Conservation (phyloP, 2,113 vertebrate species). For the Spizaetus ornatus region DNA sequence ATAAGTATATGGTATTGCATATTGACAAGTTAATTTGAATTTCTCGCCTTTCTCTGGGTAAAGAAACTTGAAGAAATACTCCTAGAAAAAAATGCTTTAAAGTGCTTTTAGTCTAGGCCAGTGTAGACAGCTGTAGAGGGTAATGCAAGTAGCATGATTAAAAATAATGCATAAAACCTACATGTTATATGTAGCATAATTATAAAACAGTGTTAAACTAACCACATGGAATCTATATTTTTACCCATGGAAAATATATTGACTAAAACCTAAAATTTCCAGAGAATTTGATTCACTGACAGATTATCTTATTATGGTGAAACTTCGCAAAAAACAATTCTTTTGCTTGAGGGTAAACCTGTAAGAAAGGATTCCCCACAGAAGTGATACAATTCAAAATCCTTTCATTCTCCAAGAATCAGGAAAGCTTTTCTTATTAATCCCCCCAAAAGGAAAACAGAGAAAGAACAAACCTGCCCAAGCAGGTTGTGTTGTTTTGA, state of each 20-base stretch:
- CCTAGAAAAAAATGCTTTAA: neutral
- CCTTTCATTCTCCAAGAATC: neutral
- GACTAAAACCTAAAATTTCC: neutral
- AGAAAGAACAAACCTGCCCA: neutral
- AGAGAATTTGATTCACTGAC: neutral
- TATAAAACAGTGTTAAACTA: neutral
- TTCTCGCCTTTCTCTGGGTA: neutral
- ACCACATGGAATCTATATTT: neutral
- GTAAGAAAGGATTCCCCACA: neutral
- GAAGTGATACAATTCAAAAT: neutral
- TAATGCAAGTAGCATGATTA: neutral
- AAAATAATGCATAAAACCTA: neutral
- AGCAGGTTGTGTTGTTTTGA: neutral
- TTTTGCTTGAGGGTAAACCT: neutral
- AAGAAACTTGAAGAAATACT: neutral
- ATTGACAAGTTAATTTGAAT: neutral
- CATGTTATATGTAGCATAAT: neutral
- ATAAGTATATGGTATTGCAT: neutral
- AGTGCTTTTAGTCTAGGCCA: neutral
- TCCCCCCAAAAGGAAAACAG: neutral
- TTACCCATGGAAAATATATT: neutral
- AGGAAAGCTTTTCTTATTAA: neutral
- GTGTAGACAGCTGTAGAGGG: neutral
- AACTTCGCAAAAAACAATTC: neutral
- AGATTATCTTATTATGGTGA: neutral